Base-by-base conservation (phyloP, 2,797 vertebrate species). In the Delichon dasypus region DNA sequence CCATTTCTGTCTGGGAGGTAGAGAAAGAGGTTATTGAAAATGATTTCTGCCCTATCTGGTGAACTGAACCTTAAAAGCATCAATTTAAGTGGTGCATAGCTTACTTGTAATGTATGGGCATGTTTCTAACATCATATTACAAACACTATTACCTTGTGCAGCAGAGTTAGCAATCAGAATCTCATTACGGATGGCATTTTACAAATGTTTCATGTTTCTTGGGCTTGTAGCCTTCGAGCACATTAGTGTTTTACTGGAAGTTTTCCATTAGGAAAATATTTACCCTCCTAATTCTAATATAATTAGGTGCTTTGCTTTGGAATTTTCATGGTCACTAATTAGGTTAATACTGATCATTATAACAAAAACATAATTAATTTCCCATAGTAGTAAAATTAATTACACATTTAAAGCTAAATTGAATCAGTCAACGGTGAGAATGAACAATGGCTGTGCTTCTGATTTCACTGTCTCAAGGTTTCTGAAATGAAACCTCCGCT, bases 331-430 rank as follows among this genome's bases (percentile, higher is more conserved):
- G 81, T 80, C 85, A 61, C 60, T 95, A 91, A 95, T 93, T 81
- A 87, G 87, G 34, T 90, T 96, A 93, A 71, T 66, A 73, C 58
- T n/a, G 55, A 89, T 95, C 40, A 58, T 89, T 73, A 74, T 74
- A 87, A 88, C 48, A 93, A 67, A 94, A 91, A 67, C 50, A 81
- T 90, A 75, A 79, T 92, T 88, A 62, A 86, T 94, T 85, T 89
- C 32, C 65, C 64, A 61, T 64, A 94, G 55, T 89, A 78, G 94
- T 91, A 91, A 92, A 92, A 89, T 92, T 85, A 93, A 95, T 95
- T 86, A 89, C 51, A 91, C 1, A 6, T 65, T 92, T 83, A 82
- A 88, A 77, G 45, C 68, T 91, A 73, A 93, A 91, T 78, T 62
- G 70, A 57, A 71, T 90, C 81, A 89, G 70, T 75, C 77, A 92